These are phyloP conservation scores for Taeniopygia guttata DNA, from an alignment of 2,797 vertebrate genomes.

Conservation along the genomic window DNA sequence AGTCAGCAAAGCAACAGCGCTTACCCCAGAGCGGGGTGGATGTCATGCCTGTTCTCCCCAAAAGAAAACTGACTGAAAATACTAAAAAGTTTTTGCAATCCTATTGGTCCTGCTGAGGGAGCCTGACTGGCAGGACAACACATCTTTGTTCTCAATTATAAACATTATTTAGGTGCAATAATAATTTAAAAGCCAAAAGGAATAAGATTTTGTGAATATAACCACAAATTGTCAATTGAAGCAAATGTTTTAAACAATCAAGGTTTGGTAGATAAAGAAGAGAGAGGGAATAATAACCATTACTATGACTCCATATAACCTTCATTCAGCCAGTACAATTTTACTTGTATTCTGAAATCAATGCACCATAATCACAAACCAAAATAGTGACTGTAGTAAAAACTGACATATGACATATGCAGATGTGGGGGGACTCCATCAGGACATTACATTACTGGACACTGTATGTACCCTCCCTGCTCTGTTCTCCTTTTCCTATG, in stretches of 20 bases:
- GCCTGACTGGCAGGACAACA: not conserved
- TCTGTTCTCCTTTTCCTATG: not conserved
- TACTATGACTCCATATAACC: not conserved
- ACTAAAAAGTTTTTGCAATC: not conserved
- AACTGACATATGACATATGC: not conserved
- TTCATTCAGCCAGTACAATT: not conserved
- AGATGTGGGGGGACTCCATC: not conserved
- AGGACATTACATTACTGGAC: not conserved
- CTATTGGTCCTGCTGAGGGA: not conserved
- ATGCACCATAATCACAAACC: not conserved
- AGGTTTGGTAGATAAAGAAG: not conserved
- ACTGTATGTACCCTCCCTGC: not conserved
- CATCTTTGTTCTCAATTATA: slow-evolving; percentile 39
- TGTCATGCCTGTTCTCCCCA: not conserved
- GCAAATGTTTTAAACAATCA: not conserved
- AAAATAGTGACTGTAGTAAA: not conserved
- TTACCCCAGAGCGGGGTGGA: not conserved
- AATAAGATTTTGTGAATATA: slow-evolving; percentile 3
- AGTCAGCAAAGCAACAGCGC: accelerated
- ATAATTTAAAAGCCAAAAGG: slow-evolving; percentile 13
- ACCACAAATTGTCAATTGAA: not conserved
- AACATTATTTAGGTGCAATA: not conserved
- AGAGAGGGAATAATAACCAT: not conserved
- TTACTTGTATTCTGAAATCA: not conserved
- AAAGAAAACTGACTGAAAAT: not conserved